A percentile compares a stretch with the other conserved stretches of the same genome.
Evolutionary conservation across 2,888 invertebrate genomes (phyloP).

Genomic region (Galerucella nymphaeae): DNA sequence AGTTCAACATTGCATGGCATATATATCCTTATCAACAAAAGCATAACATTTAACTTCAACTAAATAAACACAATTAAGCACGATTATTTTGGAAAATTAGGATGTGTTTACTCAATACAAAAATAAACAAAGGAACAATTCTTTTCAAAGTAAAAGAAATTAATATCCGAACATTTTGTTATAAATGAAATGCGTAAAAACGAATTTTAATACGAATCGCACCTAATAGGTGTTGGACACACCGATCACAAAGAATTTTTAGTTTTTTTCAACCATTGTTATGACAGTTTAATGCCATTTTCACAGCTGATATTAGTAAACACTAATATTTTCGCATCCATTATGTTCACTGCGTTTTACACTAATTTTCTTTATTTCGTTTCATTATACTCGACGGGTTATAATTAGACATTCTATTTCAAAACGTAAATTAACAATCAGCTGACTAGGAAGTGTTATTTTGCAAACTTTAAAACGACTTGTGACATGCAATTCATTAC

Average conservation of each 20-base stretch:
- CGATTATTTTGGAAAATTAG: constrained; percentile 30
- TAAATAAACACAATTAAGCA: constrained; percentile 9
- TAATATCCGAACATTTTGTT: constrained; percentile 8
- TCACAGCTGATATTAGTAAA: constrained; percentile 62
- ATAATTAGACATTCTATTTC: constrained; percentile 56
- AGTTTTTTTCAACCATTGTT: constrained; percentile 56
- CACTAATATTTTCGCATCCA: constrained; percentile 47
- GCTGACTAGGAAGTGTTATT: constrained; percentile 60
- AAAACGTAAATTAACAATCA: constrained; percentile 59
- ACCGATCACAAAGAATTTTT: constrained; percentile 55
- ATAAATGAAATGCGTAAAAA: constrained; percentile 26
- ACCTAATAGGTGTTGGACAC: constrained; percentile 48
- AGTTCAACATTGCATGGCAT: background rate
- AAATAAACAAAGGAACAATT: constrained; percentile 50
- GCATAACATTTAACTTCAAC: background rate
- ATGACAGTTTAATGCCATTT: constrained; percentile 60
- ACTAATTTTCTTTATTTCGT: constrained; percentile 35
- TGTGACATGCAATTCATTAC: constrained; percentile 50
- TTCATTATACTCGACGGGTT: constrained; percentile 42
- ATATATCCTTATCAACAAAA: constrained; percentile 11
- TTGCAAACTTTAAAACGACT: constrained; percentile 50
- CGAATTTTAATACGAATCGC: constrained; percentile 40
- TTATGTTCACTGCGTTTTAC: constrained; percentile 34
- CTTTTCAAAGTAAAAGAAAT: constrained; percentile 11
- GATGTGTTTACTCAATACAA: constrained; percentile 44